A percentile compares a stretch with the other conserved stretches of the same genome.
Conservation (phyloP, 2,113 vertebrate genomes). For the Ageneiosus marmoratus region DNA sequence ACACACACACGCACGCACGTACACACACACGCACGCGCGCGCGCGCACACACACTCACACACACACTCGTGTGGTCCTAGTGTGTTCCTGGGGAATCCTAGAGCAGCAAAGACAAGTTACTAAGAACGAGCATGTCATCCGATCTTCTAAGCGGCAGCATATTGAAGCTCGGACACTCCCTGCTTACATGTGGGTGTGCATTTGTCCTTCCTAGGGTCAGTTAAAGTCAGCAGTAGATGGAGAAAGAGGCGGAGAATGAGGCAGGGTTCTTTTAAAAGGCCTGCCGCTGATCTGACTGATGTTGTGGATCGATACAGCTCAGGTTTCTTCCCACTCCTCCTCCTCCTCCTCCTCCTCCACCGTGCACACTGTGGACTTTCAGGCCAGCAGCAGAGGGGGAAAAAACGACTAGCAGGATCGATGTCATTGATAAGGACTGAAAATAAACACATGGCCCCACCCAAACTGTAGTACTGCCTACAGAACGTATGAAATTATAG, state of each 20-base stretch:
- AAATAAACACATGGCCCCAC: constrained; percentile 39
- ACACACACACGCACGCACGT: not conserved
- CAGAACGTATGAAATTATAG: not conserved
- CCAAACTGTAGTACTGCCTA: not conserved
- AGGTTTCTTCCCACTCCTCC: constrained; percentile 55
- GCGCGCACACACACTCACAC: constrained; percentile 3
- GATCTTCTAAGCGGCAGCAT: constrained; percentile 24
- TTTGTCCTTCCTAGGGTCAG: constrained; percentile 47
- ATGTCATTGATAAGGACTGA: constrained; percentile 41
- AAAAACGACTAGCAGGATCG: constrained; percentile 17
- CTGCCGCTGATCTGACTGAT: constrained; percentile 51
- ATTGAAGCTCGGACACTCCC: constrained; percentile 40
- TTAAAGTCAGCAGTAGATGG: constrained; percentile 45
- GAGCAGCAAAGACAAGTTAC: constrained; percentile 17
- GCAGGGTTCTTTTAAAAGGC: constrained; percentile 42
- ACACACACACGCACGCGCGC: constrained; percentile 9
- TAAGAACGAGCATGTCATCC: constrained; percentile 3
- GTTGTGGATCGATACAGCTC: constrained; percentile 54
- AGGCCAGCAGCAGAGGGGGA: constrained; percentile 17
- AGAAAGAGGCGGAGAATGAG: constrained; percentile 37
- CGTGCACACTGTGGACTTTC: constrained; percentile 5
- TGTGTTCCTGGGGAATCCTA: constrained; percentile 26
- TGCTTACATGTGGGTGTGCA: constrained; percentile 22
- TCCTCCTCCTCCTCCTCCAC: constrained; percentile 48
- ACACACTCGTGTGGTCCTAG: not conserved